phyloP scores from a whole-genome alignment of 2,888 invertebrate species.

The Melipona bicolor region DNA sequence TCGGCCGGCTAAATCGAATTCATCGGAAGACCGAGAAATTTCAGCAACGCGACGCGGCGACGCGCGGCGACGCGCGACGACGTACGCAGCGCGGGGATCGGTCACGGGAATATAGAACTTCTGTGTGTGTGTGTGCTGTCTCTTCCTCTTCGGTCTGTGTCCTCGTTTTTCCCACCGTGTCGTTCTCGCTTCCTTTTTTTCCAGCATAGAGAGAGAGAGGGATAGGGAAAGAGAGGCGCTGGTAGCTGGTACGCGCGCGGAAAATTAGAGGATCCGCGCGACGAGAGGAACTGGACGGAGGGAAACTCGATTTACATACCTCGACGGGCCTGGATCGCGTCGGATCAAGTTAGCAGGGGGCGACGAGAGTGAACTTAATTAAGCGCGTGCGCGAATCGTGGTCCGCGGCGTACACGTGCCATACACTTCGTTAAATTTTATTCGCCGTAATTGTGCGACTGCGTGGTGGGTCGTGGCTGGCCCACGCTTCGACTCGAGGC shows the following conservation, averaged over 20 bases:
- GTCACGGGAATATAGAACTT: background rate
- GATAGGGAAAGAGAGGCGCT: no score
- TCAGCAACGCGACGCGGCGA: background rate
- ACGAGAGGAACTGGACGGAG: constrained; percentile 58
- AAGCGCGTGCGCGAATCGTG: constrained; percentile 68
- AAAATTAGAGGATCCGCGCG: constrained; percentile 67
- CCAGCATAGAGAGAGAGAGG: background rate
- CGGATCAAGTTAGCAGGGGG: constrained; percentile 67
- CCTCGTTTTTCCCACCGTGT: background rate
- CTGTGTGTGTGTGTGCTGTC: no score
- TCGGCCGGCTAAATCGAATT: background rate
- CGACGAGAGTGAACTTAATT: constrained; percentile 69
- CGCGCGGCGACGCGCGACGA: no score
- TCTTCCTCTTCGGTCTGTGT: background rate
- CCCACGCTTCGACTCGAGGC: constrained; percentile 16
- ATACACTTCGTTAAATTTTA: constrained; percentile 72
- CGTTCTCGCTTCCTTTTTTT: constrained; percentile 35
- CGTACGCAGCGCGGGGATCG: background rate
- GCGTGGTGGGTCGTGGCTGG: constrained; percentile 27
- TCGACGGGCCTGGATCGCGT: constrained; percentile 68
- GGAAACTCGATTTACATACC: constrained; percentile 72
- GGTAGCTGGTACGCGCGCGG: constrained; percentile 47
- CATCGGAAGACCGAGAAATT: constrained; percentile 19
- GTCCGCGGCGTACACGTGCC: constrained; percentile 64
- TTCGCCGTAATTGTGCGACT: constrained; percentile 68